Evolutionary conservation across 2,888 invertebrate genomes (phyloP), one percentile per base, ranked within the genome.

Genomic region (Toxonevra muliebris): DNA sequence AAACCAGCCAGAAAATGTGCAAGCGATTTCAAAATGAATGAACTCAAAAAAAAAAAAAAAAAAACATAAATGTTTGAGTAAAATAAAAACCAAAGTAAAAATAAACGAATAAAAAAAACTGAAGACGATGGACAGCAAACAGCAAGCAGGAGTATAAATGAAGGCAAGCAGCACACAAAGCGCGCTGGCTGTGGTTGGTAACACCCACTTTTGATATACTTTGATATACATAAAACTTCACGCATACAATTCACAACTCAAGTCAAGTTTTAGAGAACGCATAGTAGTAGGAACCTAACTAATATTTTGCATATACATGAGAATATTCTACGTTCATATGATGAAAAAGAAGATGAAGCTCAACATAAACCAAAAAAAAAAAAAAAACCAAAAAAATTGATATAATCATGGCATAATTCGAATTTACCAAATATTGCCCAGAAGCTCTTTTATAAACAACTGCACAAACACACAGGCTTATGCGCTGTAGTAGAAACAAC

Each of bases 361-460:
- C n/a, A 58, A 30, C 40, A 45, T n/a, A 48, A 64, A 58, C 13
- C 42, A n/a, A 41, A 54, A 15, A 57, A 48, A 55, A 50, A 52
- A 15, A 48, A 42, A 57, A 66, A 61, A 50, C 55, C 57, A 30
- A 59, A 68, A 60, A 69, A 66, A 69, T 69, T 70, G 69, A 70
- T 72, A 66, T 69, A 65, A 72, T 72, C 71, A 68, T 48, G 66
- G 61, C 41, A 45, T 60, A 43, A 43, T 15, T n/a, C 20, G 65
- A 65, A 61, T 19, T 61, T 53, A 69, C 62, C 63, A 20, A 69
- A 69, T 66, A 69, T 63, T 71, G 71, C 71, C 71, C 71, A 69
- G 71, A 66, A 71, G 71, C 71, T 62, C 52, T 66, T 65, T 69
- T 65, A 20, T 53, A 50, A 30, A 41, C 50, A 54, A 41, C 55